phyloP scores from a whole-genome alignment of 2,113 vertebrate genomes.

The Anolis sagrei region DNA sequence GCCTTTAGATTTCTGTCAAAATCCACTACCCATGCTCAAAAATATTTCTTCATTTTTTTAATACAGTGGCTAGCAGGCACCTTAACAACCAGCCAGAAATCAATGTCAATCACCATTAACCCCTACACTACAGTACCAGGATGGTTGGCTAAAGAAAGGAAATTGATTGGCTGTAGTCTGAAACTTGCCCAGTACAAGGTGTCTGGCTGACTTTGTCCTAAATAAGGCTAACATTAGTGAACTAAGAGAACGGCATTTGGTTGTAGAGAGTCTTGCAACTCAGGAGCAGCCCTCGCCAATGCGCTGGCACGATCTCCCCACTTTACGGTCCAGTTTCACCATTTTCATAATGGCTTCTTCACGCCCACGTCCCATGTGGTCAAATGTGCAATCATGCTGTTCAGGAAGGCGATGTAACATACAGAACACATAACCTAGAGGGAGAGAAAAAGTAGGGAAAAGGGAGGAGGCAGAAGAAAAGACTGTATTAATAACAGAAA shows the following conservation, averaged over 20 bases:
- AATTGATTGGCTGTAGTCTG: constrained; percentile 86
- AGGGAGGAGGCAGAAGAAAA: neutral
- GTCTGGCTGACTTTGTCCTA: constrained; percentile 89
- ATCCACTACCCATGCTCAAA: constrained; percentile 86
- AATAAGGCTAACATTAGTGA: constrained; percentile 91
- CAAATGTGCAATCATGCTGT: constrained; percentile 96
- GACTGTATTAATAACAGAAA: neutral
- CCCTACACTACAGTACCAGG: constrained; percentile 87
- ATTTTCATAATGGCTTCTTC: constrained; percentile 98
- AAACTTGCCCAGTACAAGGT: constrained; percentile 87
- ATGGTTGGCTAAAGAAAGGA: constrained; percentile 83
- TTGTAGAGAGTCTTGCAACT: constrained; percentile 78
- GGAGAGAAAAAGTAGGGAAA: neutral
- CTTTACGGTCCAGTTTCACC: constrained; percentile 99
- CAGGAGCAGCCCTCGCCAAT: constrained; percentile 98
- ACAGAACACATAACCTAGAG: constrained; percentile 94
- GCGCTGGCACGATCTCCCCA: constrained; percentile 98
- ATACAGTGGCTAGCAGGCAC: constrained; percentile 84
- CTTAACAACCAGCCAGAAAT: constrained; percentile 86
- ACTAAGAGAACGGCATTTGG: constrained; percentile 84
- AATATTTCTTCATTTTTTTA: constrained; percentile 82
- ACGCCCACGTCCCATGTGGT: constrained; percentile 96
- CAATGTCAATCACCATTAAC: constrained; percentile 83
- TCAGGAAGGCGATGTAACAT: constrained; percentile 98
- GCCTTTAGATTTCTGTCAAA: constrained; percentile 76